Conservation (phyloP, 2,888 invertebrate genomes). For the Lordiphosa fenestrarum region DNA sequence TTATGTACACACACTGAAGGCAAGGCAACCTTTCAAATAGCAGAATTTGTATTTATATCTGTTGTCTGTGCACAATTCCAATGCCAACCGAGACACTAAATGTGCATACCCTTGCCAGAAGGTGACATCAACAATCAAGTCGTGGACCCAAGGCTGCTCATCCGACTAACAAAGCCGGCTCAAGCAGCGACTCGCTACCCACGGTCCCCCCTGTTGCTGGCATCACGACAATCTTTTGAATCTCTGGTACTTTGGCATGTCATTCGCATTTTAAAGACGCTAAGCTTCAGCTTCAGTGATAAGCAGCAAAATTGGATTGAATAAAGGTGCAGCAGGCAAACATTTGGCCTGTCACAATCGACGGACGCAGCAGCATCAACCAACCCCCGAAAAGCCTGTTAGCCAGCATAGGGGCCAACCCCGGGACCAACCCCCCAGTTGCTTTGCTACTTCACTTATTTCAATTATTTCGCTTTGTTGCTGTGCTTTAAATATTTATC, state of each 20-base stretch:
- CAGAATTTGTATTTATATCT: no score
- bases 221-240: slow-evolving; percentile 60
- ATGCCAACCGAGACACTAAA: not conserved
- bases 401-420: not conserved
- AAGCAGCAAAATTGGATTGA: slow-evolving; percentile 75
- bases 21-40: no score
- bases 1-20: no score
- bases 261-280: slow-evolving; percentile 76
- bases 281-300: slow-evolving; percentile 72
- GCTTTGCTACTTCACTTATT: slow-evolving; percentile 80
- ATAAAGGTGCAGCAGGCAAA: slow-evolving; percentile 61
- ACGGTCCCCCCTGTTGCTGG: slow-evolving; percentile 3
- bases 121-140: slow-evolving; percentile 51
- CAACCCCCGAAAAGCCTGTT: not conserved
- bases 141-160: slow-evolving; percentile 50
- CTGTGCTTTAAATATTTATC: slow-evolving; percentile 80
- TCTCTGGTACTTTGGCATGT: slow-evolving; percentile 74
- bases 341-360: slow-evolving; percentile 58
- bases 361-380: slow-evolving; percentile 5
- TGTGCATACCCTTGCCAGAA: slow-evolving; percentile 8
- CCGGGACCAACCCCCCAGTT: slow-evolving; percentile 35
- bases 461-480: slow-evolving; percentile 81
- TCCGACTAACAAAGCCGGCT: slow-evolving; percentile 64
- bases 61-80: no score
- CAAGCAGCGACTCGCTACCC: slow-evolving; percentile 12